A percentile compares a stretch with the other conserved stretches of the same genome.
phyloP scores from a whole-genome alignment of 2,113 vertebrate species.

The Synchiropus splendidus region DNA sequence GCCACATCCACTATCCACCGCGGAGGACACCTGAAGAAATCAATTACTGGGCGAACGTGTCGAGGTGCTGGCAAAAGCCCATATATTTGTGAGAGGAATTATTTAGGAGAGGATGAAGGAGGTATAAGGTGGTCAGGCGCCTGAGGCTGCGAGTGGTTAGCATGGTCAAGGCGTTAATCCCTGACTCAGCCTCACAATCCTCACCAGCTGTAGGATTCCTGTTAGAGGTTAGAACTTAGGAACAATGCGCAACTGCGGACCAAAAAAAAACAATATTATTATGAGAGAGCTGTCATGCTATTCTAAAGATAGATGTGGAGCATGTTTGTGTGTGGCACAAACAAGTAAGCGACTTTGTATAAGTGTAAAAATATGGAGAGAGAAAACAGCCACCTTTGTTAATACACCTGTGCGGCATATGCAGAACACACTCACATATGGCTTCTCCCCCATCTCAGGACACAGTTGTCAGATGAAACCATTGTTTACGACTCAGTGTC shows the following conservation, averaged over 20 bases:
- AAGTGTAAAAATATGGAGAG: conserved; percentile 61
- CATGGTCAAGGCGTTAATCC: too few relatives aligned
- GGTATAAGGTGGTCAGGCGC: conserved; percentile 29
- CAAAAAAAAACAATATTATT: too few relatives aligned
- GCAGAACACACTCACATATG: not conserved
- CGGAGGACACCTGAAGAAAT: conserved; percentile 40
- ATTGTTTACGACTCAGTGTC: too few relatives aligned
- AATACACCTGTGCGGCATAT: conserved; percentile 38
- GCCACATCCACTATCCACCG: conserved; percentile 20
- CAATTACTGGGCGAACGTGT: conserved; percentile 46
- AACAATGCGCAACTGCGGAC: too few relatives aligned
- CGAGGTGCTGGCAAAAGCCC: conserved; percentile 20
- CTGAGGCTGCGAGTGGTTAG: conserved; percentile 28
- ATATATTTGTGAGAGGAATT: conserved; percentile 36
- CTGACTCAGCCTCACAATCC: too few relatives aligned
- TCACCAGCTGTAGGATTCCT: too few relatives aligned
- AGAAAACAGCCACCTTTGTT: conserved; percentile 55
- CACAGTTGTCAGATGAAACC: too few relatives aligned
- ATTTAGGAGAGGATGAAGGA: conserved; percentile 28
- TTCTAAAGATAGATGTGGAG: not conserved
- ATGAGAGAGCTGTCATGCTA: too few relatives aligned
- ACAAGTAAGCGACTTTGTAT: conserved; percentile 32
- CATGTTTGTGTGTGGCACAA: conserved; percentile 23
- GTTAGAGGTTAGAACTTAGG: too few relatives aligned
- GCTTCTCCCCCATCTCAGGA: not conserved